Evolutionary conservation across 1,140 invertebrate genomes (phyloP).

Genomic region (Pygmarrhopalites habei): DNA sequence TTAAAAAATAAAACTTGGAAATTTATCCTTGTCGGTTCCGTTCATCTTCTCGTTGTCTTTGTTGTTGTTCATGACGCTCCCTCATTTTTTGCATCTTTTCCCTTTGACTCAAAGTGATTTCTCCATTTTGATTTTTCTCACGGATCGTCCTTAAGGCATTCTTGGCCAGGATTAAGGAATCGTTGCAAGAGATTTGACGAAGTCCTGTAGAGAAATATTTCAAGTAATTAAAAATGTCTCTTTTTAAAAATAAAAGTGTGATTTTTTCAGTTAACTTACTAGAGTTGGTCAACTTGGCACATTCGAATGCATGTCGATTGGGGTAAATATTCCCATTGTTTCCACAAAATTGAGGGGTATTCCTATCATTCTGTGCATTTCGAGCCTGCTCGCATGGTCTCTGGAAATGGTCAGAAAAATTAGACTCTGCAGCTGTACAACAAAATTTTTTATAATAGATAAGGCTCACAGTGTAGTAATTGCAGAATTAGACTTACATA

Average conservation of each 20-base stretch:
- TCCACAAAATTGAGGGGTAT: background rate
- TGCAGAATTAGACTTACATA: too few species aligned
- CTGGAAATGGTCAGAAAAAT: too few species aligned
- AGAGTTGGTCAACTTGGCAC: constrained; percentile 4
- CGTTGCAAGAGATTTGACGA: background rate
- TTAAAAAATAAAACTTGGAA: too few species aligned
- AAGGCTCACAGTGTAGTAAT: too few species aligned
- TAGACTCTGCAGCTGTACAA: too few species aligned
- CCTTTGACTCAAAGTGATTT: background rate
- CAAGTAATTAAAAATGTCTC: background rate
- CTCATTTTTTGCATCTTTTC: background rate
- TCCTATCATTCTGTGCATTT: background rate
- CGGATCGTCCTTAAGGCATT: constrained; percentile 4
- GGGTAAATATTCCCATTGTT: constrained; percentile 6
- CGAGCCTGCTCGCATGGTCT: background rate
- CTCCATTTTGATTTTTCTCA: background rate
- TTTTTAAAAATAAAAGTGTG: background rate
- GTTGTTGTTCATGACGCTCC: constrained; percentile 5
- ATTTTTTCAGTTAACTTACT: background rate
- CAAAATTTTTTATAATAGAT: too few species aligned
- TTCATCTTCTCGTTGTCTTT: background rate
- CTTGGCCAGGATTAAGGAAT: constrained; percentile 7
- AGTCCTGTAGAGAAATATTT: constrained; percentile 1
- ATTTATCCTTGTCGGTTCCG: too few species aligned
- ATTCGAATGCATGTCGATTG: background rate